Base-by-base conservation (phyloP, 1,140 invertebrate species). In the Scaptomyza pallida region DNA sequence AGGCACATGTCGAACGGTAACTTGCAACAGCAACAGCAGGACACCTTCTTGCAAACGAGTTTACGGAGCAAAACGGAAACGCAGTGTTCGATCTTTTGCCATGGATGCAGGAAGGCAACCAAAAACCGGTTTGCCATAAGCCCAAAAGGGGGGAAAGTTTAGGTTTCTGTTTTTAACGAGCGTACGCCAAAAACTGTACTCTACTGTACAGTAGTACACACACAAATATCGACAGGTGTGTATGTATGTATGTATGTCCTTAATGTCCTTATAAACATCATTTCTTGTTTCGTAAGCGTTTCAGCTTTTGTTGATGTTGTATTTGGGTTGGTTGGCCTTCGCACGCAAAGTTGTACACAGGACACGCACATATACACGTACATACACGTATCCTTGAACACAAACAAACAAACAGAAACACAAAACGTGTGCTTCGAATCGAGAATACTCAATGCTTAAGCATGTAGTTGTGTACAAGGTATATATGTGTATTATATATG, bases 151-250 rank as follows among this genome's bases (percentile, higher is more conserved):
- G 23, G 0, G 3, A 23, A 4, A 23, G 23, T 6, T 5, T 26
- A 5, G 23, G 23, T 23, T 23, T n/a, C n/a, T n/a, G n/a, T n/a
- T n/a, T n/a, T n/a, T n/a, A 57, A 54, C 62, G 64, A 85, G 69
- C 81, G 69, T 82, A 85, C 57, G 81, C 81, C 82, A 86, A 85
- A 78, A 79, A 82, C 78, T 82, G 75, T 82, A 86, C 67, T n/a
- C 12, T 5, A 37, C n/a, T n/a, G n/a, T n/a, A n/a, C n/a, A n/a
- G n/a, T n/a, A n/a, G n/a, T n/a, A n/a, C n/a, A n/a, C n/a, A n/a
- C n/a, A n/a, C 12, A 88, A 89, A 89, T 82, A 89, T 86, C 83
- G 82, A 86, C 82, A 86, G 82, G 82, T 86, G 82, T n/a, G n/a
- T n/a, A n/a, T n/a, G n/a, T 82, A 83, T 78, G 13, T 40, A 33